A percentile compares a stretch with the other conserved stretches of the same genome.
Evolutionary conservation across 2,888 invertebrate species (phyloP).

Genomic region (Drosophila meridionalis): DNA sequence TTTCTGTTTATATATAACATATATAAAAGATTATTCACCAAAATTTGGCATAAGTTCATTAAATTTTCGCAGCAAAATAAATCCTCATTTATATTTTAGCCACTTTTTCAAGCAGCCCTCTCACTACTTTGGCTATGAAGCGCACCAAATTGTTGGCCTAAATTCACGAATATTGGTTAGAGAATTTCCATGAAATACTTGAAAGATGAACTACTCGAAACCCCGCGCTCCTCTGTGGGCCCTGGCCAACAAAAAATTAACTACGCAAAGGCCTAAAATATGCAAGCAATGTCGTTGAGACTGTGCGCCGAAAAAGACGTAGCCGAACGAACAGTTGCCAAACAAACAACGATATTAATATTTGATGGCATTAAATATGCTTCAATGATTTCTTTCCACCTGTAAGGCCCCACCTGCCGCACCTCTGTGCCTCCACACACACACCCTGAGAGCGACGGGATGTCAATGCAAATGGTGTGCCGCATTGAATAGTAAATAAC

Average conservation of each 20-base stretch:
- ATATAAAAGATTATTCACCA: neutral
- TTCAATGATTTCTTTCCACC: constrained; percentile 66
- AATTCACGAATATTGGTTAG: constrained; percentile 31
- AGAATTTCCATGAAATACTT: constrained; percentile 34
- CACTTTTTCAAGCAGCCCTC: neutral
- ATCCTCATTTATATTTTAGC: neutral
- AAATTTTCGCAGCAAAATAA: neutral
- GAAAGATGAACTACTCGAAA: constrained; percentile 11
- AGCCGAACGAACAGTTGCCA: constrained; percentile 41
- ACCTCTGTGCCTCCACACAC: neutral
- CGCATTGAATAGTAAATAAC: constrained; percentile 68
- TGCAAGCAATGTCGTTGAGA: constrained; percentile 53
- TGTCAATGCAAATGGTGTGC: constrained; percentile 60
- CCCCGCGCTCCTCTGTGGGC: too few relatives aligned
- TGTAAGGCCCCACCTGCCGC: constrained; percentile 8
- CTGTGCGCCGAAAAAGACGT: constrained; percentile 19
- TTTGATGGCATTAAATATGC: constrained; percentile 78
- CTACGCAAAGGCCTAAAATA: constrained; percentile 52
- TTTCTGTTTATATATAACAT: neutral
- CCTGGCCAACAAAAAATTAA: constrained; percentile 19
- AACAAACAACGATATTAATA: constrained; percentile 67
- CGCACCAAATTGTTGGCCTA: constrained; percentile 30
- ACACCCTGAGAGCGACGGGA: constrained; percentile 6
- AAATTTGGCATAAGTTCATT: too few relatives aligned
- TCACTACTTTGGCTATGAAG: neutral